A percentile compares a stretch with the other conserved stretches of the same genome.
Evolutionary conservation across 2,113 vertebrate species (phyloP).

Genomic region (Miniopterus natalensis): DNA sequence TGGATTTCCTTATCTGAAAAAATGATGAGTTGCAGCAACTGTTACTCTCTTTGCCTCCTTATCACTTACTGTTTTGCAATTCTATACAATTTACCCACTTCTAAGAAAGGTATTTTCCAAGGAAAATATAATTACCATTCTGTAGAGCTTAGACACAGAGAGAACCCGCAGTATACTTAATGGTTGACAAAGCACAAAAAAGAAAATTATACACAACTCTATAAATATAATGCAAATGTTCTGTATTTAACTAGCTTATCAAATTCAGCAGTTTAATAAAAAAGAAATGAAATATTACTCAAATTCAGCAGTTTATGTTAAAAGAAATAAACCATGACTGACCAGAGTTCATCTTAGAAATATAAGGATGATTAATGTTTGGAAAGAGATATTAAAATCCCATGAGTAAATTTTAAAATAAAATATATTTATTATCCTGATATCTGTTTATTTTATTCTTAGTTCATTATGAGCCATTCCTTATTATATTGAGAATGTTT

Average conservation of each 20-base stretch:
- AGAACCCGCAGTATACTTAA: not conserved
- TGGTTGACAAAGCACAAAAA: conserved; percentile 29
- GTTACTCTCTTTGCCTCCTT: not conserved
- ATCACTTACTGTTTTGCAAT: conserved; percentile 21
- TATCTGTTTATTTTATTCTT: conserved; percentile 28
- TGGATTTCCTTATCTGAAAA: conserved; percentile 43
- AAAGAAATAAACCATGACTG: conserved; percentile 5
- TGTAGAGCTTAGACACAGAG: conserved; percentile 7
- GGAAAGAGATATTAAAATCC: conserved; percentile 14
- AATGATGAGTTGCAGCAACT: conserved; percentile 3
- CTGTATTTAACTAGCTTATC: conserved; percentile 15
- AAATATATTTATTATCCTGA: conserved; percentile 10
- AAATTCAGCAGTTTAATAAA: conserved; percentile 33
- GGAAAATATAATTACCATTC: conserved; percentile 26
- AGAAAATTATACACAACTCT: conserved; percentile 17
- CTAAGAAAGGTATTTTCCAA: conserved; percentile 43
- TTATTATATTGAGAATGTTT: not conserved
- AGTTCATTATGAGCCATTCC: conserved; percentile 28
- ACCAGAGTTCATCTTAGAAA: not conserved
- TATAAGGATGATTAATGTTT: conserved; percentile 51
- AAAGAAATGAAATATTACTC: conserved; percentile 13
- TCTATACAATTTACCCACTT: conserved; percentile 37
- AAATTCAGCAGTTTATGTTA: not conserved
- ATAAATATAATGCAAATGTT: conserved; percentile 18
- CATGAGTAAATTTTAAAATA: not conserved